Percentiles rank a stretch among this genome's conserved stretches.
These are phyloP conservation scores for Anastrepha ludens DNA, from an alignment of 1,140 invertebrate genomes.

Conservation along the genomic window DNA sequence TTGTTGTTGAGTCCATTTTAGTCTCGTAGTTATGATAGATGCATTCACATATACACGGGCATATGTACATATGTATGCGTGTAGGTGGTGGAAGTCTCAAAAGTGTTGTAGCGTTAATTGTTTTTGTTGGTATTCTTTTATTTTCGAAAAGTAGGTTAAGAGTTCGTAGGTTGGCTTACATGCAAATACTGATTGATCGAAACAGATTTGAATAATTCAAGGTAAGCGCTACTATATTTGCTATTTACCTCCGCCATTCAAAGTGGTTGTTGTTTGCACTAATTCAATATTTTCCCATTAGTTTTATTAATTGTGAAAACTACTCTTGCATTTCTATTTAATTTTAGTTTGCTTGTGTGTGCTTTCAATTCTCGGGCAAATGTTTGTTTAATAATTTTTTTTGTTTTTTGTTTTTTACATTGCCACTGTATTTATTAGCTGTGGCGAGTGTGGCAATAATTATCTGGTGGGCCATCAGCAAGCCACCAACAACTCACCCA, in stretches of 20 bases:
- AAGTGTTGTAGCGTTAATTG: not conserved
- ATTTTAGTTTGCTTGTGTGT: too few relatives aligned
- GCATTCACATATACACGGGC: too few relatives aligned
- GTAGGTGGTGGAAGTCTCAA: slow-evolving; percentile 22
- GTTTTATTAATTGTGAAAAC: not conserved
- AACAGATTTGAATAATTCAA: not conserved
- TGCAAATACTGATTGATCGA: slow-evolving; percentile 2
- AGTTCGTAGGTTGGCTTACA: slow-evolving; percentile 11
- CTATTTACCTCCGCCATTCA: not conserved
- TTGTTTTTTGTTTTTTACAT: too few relatives aligned
- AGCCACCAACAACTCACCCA: too few relatives aligned
- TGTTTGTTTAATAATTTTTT: too few relatives aligned
- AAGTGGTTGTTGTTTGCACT: not conserved
- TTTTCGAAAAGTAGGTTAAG: slow-evolving; percentile 33
- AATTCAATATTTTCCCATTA: slow-evolving; percentile 27
- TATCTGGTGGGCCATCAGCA: too few relatives aligned
- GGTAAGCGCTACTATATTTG: not conserved
- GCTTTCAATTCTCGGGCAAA: too few relatives aligned
- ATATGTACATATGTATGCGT: not conserved
- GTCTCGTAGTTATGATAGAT: not conserved
- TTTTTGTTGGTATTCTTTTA: not conserved
- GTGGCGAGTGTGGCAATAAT: too few relatives aligned
- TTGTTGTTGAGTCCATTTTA: not conserved
- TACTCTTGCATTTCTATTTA: too few relatives aligned
- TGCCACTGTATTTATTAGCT: too few relatives aligned